Percentiles rank a stretch among this genome's conserved stretches.
These are phyloP conservation scores for Pipa parva DNA, from an alignment of 2,113 vertebrate species.

Conservation along the genomic window DNA sequence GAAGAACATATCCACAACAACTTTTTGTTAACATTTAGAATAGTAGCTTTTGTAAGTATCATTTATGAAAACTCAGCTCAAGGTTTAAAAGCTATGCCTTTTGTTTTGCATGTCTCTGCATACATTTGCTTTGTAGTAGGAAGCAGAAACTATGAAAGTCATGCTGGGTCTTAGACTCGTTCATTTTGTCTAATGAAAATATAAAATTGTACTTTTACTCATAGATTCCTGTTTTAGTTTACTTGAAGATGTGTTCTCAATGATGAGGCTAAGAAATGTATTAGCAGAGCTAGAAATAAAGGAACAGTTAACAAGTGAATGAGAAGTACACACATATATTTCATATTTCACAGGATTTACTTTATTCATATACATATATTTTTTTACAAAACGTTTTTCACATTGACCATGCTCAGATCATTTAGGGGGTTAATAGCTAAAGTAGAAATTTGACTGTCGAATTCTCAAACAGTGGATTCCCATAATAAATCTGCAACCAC, in stretches of 20 bases:
- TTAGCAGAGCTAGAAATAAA: slow-evolving; percentile 79
- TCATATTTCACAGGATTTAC: no score
- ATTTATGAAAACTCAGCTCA: slow-evolving; percentile 90
- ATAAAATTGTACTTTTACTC: slow-evolving; percentile 82
- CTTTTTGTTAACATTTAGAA: slow-evolving; percentile 92
- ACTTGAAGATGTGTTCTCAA: slow-evolving; percentile 85
- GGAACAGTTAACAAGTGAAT: slow-evolving; percentile 83
- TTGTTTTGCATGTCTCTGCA: slow-evolving; percentile 99
- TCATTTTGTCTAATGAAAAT: slow-evolving; percentile 81
- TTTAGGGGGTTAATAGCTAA: no score
- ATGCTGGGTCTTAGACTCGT: slow-evolving; percentile 81
- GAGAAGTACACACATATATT: slow-evolving; percentile 68
- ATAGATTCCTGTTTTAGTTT: slow-evolving; percentile 73
- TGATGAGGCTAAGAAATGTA: slow-evolving; percentile 80
- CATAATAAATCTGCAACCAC: no score
- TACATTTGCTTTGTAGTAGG: slow-evolving; percentile 85
- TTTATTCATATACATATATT: no score
- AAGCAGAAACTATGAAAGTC: slow-evolving; percentile 82
- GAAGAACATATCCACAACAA: slow-evolving; percentile 94
- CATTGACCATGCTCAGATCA: no score
- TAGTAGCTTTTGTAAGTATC: slow-evolving; percentile 84
- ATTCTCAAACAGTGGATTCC: no score
- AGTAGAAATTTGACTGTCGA: no score
- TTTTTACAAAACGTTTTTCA: no score
- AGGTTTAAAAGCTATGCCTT: slow-evolving; percentile 89